Conservation (phyloP, 2,113 vertebrate genomes). For the Anolis sagrei region DNA sequence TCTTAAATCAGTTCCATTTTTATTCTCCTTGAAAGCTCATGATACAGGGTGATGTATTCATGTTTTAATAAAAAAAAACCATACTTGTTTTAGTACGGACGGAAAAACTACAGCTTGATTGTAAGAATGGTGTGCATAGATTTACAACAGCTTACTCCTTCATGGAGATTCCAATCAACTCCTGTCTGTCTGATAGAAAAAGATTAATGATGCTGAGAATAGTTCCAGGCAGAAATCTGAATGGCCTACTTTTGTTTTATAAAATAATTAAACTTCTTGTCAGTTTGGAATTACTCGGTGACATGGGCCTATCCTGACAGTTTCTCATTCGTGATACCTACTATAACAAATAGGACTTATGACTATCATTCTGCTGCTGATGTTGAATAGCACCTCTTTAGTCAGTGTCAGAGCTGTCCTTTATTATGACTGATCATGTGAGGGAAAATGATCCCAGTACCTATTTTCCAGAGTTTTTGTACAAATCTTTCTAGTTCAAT, state of each 20-base stretch:
- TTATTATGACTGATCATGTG: neutral
- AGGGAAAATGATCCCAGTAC: neutral
- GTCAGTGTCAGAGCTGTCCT: conserved; percentile 18
- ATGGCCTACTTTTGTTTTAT: neutral
- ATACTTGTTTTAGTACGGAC: neutral
- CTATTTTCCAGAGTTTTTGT: neutral
- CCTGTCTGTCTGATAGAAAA: neutral
- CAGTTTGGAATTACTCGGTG: neutral
- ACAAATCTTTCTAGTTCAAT: conserved; percentile 10
- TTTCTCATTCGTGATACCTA: neutral
- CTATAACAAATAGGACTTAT: neutral
- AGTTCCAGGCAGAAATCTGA: neutral
- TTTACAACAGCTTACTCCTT: neutral
- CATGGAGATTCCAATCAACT: neutral
- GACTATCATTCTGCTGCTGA: neutral
- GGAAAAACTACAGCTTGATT: neutral
- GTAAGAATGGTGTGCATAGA: neutral
- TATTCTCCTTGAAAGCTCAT: too few species aligned
- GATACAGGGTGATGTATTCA: too few species aligned
- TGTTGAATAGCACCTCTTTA: neutral
- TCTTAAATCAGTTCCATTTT: too few species aligned
- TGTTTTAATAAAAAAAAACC: neutral
- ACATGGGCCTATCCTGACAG: neutral
- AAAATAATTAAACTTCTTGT: neutral
- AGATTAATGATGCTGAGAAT: too few species aligned